phyloP scores from a whole-genome alignment of 2,113 vertebrate species.

The Erpornis zantholeuca region DNA sequence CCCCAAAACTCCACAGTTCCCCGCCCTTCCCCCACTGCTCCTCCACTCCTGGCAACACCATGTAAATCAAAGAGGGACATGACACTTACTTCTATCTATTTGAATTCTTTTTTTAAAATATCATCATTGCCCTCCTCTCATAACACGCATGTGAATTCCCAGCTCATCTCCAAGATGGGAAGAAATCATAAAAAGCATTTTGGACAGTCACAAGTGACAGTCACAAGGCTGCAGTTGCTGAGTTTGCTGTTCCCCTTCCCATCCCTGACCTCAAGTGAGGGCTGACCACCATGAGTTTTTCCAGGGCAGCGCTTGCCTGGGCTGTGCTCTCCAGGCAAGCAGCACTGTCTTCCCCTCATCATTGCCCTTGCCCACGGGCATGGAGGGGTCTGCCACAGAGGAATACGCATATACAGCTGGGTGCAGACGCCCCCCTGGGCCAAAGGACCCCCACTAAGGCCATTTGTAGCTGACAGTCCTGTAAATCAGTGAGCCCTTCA shows the following conservation, averaged over 20 bases:
- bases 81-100: background rate
- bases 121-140: background rate
- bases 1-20: background rate
- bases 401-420: fast-evolving
- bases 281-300: background rate
- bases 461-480: background rate
- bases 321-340: background rate
- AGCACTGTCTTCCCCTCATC: fast-evolving
- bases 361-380: fast-evolving
- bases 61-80: background rate
- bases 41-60: background rate
- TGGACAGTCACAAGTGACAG: fast-evolving
- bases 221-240: background rate
- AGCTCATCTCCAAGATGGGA: background rate
- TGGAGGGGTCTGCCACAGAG: background rate
- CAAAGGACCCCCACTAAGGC: background rate
- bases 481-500: background rate
- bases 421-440: background rate
- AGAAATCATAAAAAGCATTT: background rate
- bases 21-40: background rate
- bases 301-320: background rate
- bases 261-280: fast-evolving
- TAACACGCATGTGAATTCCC: background rate
- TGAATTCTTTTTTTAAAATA: background rate
- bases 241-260: background rate